Evolutionary conservation across 2,888 invertebrate genomes (phyloP).

Genomic region (Drosophila nr. medialis): DNA sequence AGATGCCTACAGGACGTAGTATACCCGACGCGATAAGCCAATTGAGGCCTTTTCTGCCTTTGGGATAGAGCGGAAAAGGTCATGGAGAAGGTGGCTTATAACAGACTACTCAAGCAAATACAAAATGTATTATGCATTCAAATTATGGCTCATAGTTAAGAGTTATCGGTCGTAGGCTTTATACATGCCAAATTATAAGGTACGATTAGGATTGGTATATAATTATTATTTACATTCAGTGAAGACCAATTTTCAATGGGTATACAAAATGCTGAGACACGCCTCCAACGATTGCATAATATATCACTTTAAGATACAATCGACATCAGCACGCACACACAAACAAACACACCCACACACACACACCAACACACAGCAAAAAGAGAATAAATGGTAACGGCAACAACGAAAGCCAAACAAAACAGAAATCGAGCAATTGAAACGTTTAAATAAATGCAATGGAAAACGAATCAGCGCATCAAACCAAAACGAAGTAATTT

Average conservation of each 20-base stretch:
- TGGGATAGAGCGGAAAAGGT: too few relatives aligned
- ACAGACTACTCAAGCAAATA: not conserved
- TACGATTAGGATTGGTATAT: constrained; percentile 2
- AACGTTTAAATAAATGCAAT: constrained; percentile 71
- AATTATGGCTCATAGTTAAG: not conserved
- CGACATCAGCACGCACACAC: constrained; percentile 38
- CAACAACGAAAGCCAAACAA: constrained; percentile 30
- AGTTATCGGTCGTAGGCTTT: constrained; percentile 3
- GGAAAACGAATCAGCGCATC: constrained; percentile 66
- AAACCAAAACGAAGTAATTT: constrained; percentile 54
- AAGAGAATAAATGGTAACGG: constrained; percentile 5
- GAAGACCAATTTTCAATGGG: constrained; percentile 17
- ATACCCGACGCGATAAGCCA: too few relatives aligned
- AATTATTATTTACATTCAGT: constrained; percentile 51
- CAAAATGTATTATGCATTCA: not conserved
- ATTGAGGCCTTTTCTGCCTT: too few relatives aligned
- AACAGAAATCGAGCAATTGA: constrained; percentile 67
- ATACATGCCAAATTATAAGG: constrained; percentile 25
- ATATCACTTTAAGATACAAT: constrained; percentile 69
- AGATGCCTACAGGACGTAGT: too few relatives aligned
- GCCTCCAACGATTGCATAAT: constrained; percentile 50
- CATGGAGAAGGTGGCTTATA: too few relatives aligned
- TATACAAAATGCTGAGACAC: constrained; percentile 19
- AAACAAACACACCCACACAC: constrained; percentile 11
- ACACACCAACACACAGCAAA: constrained; percentile 20